Conservation (phyloP, 2,888 invertebrate species). For the Hydrotaea cyrtoneurina region DNA sequence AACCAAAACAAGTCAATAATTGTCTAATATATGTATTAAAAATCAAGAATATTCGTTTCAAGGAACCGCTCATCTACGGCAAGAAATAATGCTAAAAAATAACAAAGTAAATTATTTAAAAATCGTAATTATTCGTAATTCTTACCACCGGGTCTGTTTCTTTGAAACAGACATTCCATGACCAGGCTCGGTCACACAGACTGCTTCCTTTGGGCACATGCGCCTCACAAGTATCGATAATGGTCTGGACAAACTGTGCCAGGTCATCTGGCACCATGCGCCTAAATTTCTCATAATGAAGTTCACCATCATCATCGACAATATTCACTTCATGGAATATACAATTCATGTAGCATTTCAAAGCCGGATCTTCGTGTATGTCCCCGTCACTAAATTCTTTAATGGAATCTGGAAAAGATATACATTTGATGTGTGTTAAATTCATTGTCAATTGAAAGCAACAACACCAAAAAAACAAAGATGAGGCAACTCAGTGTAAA, state of each 20-base stretch:
- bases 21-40: constrained; percentile 12
- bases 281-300: constrained; percentile 73
- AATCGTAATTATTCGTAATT: background rate
- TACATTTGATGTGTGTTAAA: constrained; percentile 16
- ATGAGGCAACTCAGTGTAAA: background rate
- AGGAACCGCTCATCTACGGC: constrained; percentile 26
- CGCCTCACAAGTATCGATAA: constrained; percentile 73
- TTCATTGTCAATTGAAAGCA: constrained; percentile 18
- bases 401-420: constrained; percentile 69
- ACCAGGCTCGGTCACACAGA: constrained; percentile 75
- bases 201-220: constrained; percentile 72
- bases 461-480: background rate
- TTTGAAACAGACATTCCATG: constrained; percentile 75
- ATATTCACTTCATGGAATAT: constrained; percentile 73
- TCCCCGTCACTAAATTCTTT: constrained; percentile 75
- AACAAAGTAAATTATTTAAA: background rate
- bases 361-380: constrained; percentile 73
- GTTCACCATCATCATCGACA: constrained; percentile 73
- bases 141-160: constrained; percentile 74
- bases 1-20: constrained; percentile 19
- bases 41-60: background rate
- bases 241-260: constrained; percentile 70
- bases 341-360: constrained; percentile 77
- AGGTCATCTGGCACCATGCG: constrained; percentile 70
- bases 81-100: constrained; percentile 60